Evolutionary conservation across 2,113 vertebrate genomes (phyloP).

Genomic region (zebrafish (Danio rerio)): DNA sequence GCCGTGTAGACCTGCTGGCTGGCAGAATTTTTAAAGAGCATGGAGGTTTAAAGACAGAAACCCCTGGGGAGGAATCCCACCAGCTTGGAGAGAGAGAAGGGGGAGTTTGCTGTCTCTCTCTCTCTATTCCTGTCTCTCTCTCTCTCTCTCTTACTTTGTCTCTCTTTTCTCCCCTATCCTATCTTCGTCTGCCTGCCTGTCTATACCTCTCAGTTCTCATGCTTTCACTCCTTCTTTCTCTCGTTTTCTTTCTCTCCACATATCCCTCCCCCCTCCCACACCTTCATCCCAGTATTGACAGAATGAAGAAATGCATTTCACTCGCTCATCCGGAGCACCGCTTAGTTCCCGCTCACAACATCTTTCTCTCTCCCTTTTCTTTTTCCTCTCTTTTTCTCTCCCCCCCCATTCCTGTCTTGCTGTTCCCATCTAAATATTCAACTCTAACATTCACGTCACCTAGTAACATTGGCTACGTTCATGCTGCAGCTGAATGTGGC

Average conservation of each 20-base stretch:
- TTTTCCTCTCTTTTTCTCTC: background rate
- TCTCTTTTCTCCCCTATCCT: conserved; percentile 56
- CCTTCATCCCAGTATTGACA: conserved; percentile 26
- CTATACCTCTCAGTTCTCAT: conserved; percentile 29
- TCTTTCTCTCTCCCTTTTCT: conserved; percentile 45
- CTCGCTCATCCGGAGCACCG: conserved; percentile 48
- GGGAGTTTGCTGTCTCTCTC: conserved; percentile 68
- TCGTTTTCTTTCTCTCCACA: conserved; percentile 2
- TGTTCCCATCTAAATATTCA: conserved; percentile 57
- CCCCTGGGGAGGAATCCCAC: conserved; percentile 86
- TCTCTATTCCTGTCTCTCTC: conserved; percentile 40
- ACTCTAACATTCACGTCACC: conserved; percentile 49
- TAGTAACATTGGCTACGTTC: conserved; percentile 38
- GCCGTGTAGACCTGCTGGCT: conserved; percentile 93
- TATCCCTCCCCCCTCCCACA: conserved; percentile 13
- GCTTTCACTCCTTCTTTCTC: conserved; percentile 22
- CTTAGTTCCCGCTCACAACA: conserved; percentile 53
- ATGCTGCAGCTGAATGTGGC: conserved; percentile 12
- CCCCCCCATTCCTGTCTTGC: conserved; percentile 37
- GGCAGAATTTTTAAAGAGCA: conserved; percentile 97
- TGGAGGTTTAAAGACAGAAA: conserved; percentile 90
- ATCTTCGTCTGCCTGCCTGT: conserved; percentile 57
- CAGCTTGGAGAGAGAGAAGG: conserved; percentile 88
- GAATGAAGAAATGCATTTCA: conserved; percentile 43
- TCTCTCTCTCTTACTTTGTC: conserved; percentile 56